phyloP scores from a whole-genome alignment of 2,113 vertebrate genomes.

The Pholis gunnellus region DNA sequence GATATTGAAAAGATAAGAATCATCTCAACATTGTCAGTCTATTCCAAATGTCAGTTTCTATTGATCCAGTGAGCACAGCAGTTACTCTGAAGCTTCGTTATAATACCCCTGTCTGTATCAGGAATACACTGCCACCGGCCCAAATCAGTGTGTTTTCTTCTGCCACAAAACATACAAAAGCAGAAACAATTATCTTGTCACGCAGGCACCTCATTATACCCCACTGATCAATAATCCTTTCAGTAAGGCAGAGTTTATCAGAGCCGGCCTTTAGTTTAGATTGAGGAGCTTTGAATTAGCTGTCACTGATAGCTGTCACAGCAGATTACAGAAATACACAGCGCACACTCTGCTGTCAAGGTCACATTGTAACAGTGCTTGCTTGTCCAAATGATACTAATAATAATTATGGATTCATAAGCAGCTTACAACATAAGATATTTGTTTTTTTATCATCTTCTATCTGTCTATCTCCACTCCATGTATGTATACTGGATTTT shows the following conservation, averaged over 20 bases:
- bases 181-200: conserved; percentile 90
- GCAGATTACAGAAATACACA: conserved; percentile 64
- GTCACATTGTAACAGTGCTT: conserved; percentile 1
- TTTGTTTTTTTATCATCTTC: not conserved
- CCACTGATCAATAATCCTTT: conserved; percentile 92
- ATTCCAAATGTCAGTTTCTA: not conserved
- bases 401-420: not conserved
- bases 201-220: conserved; percentile 88
- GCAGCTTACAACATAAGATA: not conserved
- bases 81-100: not conserved
- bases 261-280: conserved; percentile 88
- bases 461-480: not conserved
- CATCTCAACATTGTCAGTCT: not conserved
- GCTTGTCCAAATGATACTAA: not conserved
- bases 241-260: conserved; percentile 90
- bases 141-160: not conserved
- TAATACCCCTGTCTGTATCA: not conserved
- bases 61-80: not conserved
- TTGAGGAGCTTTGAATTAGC: conserved; percentile 91
- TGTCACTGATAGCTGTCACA: conserved; percentile 87
- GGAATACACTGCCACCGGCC: not conserved
- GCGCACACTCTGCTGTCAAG: conserved; percentile 16
- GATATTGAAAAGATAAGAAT: not conserved
- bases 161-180: conserved; percentile 24
- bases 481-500: too few relatives aligned